Evolutionary conservation across 2,888 invertebrate species (phyloP), one percentile per base, ranked within the genome.

Genomic region (Venusia cambrica): DNA sequence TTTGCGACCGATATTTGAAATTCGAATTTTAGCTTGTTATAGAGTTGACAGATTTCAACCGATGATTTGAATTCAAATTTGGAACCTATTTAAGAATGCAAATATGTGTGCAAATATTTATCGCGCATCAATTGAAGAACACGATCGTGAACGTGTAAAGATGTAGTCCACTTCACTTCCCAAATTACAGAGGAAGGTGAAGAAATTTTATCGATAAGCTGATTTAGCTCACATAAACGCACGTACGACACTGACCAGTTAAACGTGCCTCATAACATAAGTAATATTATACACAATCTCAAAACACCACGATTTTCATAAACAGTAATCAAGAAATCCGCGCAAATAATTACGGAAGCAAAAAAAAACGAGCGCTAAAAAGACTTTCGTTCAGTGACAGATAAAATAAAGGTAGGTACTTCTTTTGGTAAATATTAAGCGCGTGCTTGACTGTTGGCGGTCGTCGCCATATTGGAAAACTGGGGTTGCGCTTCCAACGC

Each of bases 381-480:
- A 9, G 6, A 18, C 22, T 55, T 48, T 44, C 25, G n/a, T 38
- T 49, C 17, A 34, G 41, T 42, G 24, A 16, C 17, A 16, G 9
- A 56, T 29, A 30, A 36, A 40, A 11, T 35, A 41, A n/a, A 30
- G 24, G 25, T 39, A n/a, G n/a, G n/a, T n/a, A n/a, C n/a, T n/a
- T n/a, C n/a, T n/a, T n/a, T n/a, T n/a, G n/a, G 66, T 70, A 73
- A 78, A 78, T 71, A 78, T 48, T 60, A 49, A 57, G 65, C 73
- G 81, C 83, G 85, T 84, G 83, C 66, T 73, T 57, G 57, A 65
- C 67, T 73, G 65, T 66, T 78, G 84, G 81, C 83, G 81, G 64
- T 54, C 69, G 71, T 44, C 83, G 85, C 85, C 85, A 85, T 85
- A 83, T 85, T 85, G 83, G 70, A 73, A 73, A 55, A 59, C 59